phyloP scores from a whole-genome alignment of 2,888 invertebrate species.

The Dryomyza anilis region DNA sequence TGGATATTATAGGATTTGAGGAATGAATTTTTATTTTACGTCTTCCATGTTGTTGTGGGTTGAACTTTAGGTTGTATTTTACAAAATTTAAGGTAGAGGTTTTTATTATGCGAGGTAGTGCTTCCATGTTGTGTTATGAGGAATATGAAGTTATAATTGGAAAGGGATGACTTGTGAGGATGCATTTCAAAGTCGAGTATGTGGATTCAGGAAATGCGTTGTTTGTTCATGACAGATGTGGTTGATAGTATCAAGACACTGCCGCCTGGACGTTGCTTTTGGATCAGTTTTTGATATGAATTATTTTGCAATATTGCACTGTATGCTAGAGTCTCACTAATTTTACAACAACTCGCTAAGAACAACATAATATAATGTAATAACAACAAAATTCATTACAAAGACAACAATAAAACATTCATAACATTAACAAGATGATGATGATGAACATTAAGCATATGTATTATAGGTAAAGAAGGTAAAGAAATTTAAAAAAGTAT shows the following conservation, averaged over 20 bases:
- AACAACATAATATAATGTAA: conserved; percentile 41
- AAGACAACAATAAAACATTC: conserved; percentile 13
- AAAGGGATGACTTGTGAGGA: too few species aligned
- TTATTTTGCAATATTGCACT: conserved; percentile 56
- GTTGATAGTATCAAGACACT: background rate
- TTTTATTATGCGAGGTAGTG: too few species aligned
- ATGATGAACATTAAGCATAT: background rate
- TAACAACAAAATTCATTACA: conserved; percentile 34
- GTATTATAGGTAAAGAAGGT: too few species aligned
- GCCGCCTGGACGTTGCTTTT: background rate
- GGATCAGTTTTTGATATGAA: conserved; percentile 49
- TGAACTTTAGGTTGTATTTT: too few species aligned
- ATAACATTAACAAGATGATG: conserved; percentile 1
- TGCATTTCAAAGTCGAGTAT: too few species aligned
- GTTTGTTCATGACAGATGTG: background rate
- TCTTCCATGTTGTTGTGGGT: too few species aligned
- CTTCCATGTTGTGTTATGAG: too few species aligned
- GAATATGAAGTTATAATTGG: too few species aligned
- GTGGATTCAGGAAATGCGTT: too few species aligned
- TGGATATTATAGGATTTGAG: too few species aligned
- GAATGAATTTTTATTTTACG: too few species aligned
- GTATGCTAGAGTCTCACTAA: conserved; percentile 61
- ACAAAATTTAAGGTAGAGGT: too few species aligned
- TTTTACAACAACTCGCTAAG: conserved; percentile 61
- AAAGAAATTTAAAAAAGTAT: background rate